A percentile compares a stretch with the other conserved stretches of the same genome.
These are phyloP conservation scores for Hippasteria phrygiana DNA, from an alignment of 53 echinoderm and acorn worm genomes.

Conservation along the genomic window DNA sequence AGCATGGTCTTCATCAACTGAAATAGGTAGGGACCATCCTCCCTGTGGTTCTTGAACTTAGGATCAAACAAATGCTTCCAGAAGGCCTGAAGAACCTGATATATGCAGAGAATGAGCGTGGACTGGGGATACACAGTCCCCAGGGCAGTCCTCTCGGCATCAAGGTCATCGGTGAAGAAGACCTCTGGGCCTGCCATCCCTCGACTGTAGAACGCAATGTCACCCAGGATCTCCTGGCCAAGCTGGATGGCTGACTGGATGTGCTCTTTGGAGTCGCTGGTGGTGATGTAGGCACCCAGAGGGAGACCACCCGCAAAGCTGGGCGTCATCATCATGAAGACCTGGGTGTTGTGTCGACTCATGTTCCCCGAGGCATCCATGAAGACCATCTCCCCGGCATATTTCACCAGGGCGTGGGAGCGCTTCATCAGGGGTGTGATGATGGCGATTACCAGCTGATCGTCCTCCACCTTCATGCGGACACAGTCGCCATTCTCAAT, in stretches of 20 bases:
- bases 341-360: slow-evolving; percentile 42
- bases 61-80: slow-evolving; percentile 72
- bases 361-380: slow-evolving; percentile 62
- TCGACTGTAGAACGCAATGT: slow-evolving; percentile 56
- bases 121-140: slow-evolving; percentile 52
- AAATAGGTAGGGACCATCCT: slow-evolving; percentile 61
- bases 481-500: slow-evolving; percentile 69
- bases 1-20: slow-evolving; percentile 71
- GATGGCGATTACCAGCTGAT: slow-evolving; percentile 66
- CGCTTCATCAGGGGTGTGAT: slow-evolving; percentile 78
- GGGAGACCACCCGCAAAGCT: slow-evolving; percentile 77
- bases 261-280: slow-evolving; percentile 44
- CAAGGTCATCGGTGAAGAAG: slow-evolving; percentile 69
- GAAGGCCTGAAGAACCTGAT: slow-evolving; percentile 72
- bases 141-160: slow-evolving; percentile 62
- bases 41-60: slow-evolving; percentile 29
- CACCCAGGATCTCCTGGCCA: slow-evolving; percentile 58
- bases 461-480: slow-evolving; percentile 25
- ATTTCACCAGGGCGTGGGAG: slow-evolving; percentile 45
- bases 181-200: slow-evolving; percentile 61
- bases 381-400: slow-evolving; percentile 68
- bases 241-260: slow-evolving; percentile 40
- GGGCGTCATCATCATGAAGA: slow-evolving; percentile 71
- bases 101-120: slow-evolving; percentile 62
- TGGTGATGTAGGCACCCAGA: slow-evolving; percentile 66